These are phyloP conservation scores for Ornithorhynchus anatinus DNA, from an alignment of 2,113 vertebrate species.

Conservation along the genomic window DNA sequence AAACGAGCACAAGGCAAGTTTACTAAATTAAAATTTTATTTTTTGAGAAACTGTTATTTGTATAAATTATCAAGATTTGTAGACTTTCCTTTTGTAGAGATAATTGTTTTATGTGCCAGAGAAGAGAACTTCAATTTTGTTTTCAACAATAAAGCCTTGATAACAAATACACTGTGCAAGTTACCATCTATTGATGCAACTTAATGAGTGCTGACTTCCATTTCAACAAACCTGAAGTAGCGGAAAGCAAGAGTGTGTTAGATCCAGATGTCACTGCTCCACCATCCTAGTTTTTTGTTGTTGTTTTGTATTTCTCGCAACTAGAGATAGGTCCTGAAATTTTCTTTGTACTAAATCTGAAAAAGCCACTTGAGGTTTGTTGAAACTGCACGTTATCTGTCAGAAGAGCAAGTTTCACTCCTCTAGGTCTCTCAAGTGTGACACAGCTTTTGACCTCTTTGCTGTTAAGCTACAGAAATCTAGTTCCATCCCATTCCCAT, in stretches of 20 bases:
- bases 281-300: too few relatives aligned
- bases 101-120: slow-evolving; percentile 88
- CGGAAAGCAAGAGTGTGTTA: not conserved
- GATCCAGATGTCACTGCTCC: too few relatives aligned
- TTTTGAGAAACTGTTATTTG: slow-evolving; percentile 94
- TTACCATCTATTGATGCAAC: slow-evolving; percentile 21
- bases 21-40: slow-evolving; percentile 98
- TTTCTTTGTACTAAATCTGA: too few relatives aligned
- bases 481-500: too few relatives aligned
- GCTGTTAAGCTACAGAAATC: too few relatives aligned
- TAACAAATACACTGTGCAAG: slow-evolving; percentile 68
- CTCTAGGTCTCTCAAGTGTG: too few relatives aligned
- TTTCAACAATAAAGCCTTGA: slow-evolving; percentile 91
- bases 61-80: slow-evolving; percentile 98
- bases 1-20: slow-evolving; percentile 86
- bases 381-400: too few relatives aligned
- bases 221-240: not conserved
- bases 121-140: slow-evolving; percentile 82
- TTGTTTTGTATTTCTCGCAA: too few relatives aligned
- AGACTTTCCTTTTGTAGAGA: slow-evolving; percentile 90
- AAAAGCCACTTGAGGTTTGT: too few relatives aligned
- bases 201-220: not conserved
- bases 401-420: too few relatives aligned
- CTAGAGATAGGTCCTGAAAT: too few relatives aligned
- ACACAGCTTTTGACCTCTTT: too few relatives aligned